Evolutionary conservation across 2,797 vertebrate genomes (phyloP), one percentile per base, ranked within the genome.

Genomic region (Lutjanus campechanus): DNA sequence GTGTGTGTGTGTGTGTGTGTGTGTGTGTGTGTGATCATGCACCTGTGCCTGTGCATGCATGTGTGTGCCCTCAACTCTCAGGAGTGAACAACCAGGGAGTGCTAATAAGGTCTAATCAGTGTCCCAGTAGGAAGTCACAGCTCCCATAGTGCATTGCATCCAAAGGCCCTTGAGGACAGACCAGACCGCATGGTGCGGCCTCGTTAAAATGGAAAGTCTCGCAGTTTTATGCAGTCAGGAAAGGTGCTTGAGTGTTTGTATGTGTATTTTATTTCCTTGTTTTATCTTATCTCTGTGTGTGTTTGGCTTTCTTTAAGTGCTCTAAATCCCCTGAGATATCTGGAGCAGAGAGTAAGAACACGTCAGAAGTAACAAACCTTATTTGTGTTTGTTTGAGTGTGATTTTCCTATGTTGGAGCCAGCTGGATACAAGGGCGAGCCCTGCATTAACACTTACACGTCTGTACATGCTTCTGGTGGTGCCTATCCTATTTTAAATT

Each of bases 91-190:
- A 74, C 82, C 41, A 80, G 88, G 88, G 91, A 93, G 68, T n/a
- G 43, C 70, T 93, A 95, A 94, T 93, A 78, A 82, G 81, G 64
- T 62, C 73, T 94, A 94, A 94, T 92, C 77, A 85, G 67, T 19
- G 70, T 83, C 89, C 85, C 89, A 11, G 70, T 54, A 81, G 93
- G 82, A 85, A 86, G 74, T 20, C 58, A 36, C 61, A 69, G 59
- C 53, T 87, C 85, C 88, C 84, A 79, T 54, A 76, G 54, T 46
- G 76, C 77, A 63, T 13, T 72, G 69, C 69, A 68, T 75, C 40
- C 10, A 50, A 63, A 70, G 50, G 55, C 60, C 73, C 80, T 69
- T 25, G 25, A 84, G 82, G 76, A 82, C 55, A 66, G 43, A 80
- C 1, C 44, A 56, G 51, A 29, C 19, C 12, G 8, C 56, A 63